Evolutionary conservation across 2,797 vertebrate genomes (phyloP).

Genomic region (Schizothorax lantsangensis): DNA sequence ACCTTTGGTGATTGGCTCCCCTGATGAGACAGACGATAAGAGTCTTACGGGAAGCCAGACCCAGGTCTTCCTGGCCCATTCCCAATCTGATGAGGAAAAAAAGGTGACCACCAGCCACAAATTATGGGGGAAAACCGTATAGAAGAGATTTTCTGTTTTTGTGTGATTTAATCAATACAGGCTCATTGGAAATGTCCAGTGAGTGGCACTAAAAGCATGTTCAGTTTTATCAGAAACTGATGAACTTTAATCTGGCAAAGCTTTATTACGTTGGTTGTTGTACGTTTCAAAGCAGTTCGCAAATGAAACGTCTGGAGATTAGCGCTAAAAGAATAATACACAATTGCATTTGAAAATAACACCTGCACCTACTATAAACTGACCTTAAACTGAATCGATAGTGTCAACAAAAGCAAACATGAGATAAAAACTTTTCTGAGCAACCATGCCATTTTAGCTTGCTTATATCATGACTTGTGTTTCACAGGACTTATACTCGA

Average conservation of each 20-base stretch:
- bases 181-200: neutral
- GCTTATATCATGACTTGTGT: neutral
- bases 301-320: neutral
- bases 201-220: neutral
- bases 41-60: conserved; percentile 65
- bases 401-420: neutral
- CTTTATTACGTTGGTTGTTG: neutral
- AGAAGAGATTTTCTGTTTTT: neutral
- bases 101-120: conserved; percentile 48
- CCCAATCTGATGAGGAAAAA: conserved; percentile 74
- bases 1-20: conserved; percentile 73
- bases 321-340: neutral
- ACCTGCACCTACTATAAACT: neutral
- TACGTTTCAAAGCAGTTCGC: neutral
- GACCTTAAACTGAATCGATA: neutral
- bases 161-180: neutral
- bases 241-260: neutral
- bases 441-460: neutral
- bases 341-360: neutral
- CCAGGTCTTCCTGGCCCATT: conserved; percentile 58
- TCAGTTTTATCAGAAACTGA: neutral
- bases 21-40: conserved; percentile 70
- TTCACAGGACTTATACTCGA: neutral
- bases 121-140: conserved; percentile 2
- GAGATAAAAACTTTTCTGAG: neutral